phyloP scores from a whole-genome alignment of 30 jellyfish, hydroid and myxozoan species.

The Chrysaora quinquecirrha region DNA sequence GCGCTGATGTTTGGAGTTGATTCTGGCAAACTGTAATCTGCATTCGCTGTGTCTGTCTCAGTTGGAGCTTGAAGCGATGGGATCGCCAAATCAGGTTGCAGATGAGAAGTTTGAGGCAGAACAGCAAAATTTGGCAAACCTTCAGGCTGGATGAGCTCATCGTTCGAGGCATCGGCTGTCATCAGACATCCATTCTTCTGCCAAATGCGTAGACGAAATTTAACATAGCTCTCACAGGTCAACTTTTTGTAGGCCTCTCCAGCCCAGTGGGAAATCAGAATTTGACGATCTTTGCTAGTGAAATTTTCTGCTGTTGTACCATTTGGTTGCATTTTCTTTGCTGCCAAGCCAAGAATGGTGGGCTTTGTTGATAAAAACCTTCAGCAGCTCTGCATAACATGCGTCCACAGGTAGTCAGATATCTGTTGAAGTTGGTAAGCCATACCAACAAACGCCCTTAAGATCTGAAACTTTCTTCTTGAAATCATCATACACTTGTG shows the following conservation, averaged over 20 bases:
- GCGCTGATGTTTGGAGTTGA: neutral
- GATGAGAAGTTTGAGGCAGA: neutral
- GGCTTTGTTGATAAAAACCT: neutral
- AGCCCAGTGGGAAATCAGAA: constrained; percentile 1
- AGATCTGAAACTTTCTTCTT: neutral
- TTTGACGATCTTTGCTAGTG: neutral
- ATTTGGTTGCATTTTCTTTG: constrained; percentile 17
- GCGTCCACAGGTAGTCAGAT: constrained; percentile 47
- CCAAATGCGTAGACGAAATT: constrained; percentile 6
- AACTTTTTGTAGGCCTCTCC: constrained; percentile 8
- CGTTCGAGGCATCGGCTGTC: neutral
- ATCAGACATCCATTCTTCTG: constrained; percentile 3
- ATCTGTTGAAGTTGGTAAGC: constrained; percentile 15
- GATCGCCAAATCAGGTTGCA: neutral
- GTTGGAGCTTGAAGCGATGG: neutral
- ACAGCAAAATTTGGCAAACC: neutral
- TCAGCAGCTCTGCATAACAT: constrained; percentile 18
- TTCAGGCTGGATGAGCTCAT: constrained; percentile 1
- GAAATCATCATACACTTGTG: constrained; percentile 8
- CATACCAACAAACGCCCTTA: constrained; percentile 24
- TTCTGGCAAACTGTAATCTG: neutral
- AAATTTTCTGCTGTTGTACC: neutral
- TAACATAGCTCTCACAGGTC: neutral
- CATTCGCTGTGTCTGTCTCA: neutral
- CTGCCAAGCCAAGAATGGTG: constrained; percentile 9